These are phyloP conservation scores for Pseudanteris insignis DNA, from an alignment of 2,888 invertebrate species.

Conservation along the genomic window DNA sequence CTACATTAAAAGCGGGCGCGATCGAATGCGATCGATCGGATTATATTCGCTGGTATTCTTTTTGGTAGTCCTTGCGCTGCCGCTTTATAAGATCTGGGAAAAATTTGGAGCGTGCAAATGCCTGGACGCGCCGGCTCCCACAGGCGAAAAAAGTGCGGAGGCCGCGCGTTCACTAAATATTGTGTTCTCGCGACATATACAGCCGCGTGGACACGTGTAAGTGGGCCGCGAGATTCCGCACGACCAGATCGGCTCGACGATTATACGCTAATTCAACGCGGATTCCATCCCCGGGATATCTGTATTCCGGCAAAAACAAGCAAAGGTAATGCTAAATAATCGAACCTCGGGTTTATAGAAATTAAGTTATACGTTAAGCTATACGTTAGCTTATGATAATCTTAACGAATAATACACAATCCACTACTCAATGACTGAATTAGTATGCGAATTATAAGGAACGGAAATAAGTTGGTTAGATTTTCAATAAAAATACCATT, in stretches of 20 bases:
- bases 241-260: constrained; percentile 65
- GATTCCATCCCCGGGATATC: constrained; percentile 65
- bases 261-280: constrained; percentile 67
- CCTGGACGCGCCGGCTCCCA: constrained; percentile 48
- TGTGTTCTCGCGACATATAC: constrained; percentile 65
- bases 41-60: constrained; percentile 37
- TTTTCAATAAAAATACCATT: too few relatives aligned
- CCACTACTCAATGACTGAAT: too few relatives aligned
- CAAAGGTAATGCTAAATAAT: neutral
- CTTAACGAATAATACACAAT: too few relatives aligned
- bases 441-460: too few relatives aligned
- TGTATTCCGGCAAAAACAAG: constrained; percentile 57
- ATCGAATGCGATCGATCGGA: constrained; percentile 42
- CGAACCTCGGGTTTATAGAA: too few relatives aligned
- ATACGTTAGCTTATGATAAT: too few relatives aligned
- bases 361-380: too few relatives aligned
- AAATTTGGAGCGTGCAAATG: constrained; percentile 49
- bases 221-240: constrained; percentile 64
- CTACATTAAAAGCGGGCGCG: constrained; percentile 37
- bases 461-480: too few relatives aligned
- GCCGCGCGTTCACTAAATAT: constrained; percentile 62
- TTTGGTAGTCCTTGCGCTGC: constrained; percentile 36
- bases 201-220: constrained; percentile 65
- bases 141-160: constrained; percentile 37
- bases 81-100: constrained; percentile 44